These are phyloP conservation scores for Crossocerus cetratus DNA, from an alignment of 2,888 invertebrate genomes.

Conservation along the genomic window DNA sequence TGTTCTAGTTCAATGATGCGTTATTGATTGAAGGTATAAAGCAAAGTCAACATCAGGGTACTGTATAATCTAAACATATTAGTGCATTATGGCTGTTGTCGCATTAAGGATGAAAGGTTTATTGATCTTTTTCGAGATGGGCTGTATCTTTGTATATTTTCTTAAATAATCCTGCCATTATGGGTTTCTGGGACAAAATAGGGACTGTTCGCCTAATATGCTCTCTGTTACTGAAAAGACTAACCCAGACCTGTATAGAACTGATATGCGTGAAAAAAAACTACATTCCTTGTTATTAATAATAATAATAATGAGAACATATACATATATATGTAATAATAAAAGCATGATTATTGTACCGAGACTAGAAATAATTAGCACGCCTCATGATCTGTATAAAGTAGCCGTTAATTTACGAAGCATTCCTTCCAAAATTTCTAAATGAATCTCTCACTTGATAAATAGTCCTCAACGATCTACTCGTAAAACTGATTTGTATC, in stretches of 20 bases:
- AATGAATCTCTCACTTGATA: constrained; percentile 28
- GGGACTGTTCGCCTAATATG: constrained; percentile 29
- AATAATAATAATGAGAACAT: constrained; percentile 39
- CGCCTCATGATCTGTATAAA: constrained; percentile 27
- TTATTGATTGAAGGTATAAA: constrained; percentile 22
- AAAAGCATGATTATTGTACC: constrained; percentile 51
- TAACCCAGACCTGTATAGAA: constrained; percentile 59
- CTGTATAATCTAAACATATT: constrained; percentile 35
- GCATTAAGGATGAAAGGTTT: constrained; percentile 37
- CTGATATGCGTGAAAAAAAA: constrained; percentile 40
- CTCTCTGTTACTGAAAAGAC: constrained; percentile 52
- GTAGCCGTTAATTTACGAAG: constrained; percentile 33
- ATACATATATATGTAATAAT: constrained; percentile 23
- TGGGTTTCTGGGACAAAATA: constrained; percentile 52
- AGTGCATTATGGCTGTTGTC: constrained; percentile 32
- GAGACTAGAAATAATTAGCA: constrained; percentile 28
- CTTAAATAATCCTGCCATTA: constrained; percentile 59
- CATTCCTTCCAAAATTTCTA: constrained; percentile 25
- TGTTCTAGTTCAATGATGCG: constrained; percentile 16
- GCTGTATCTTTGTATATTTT: constrained; percentile 44
- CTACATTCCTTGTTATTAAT: constrained; percentile 53
- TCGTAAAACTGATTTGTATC: constrained; percentile 15
- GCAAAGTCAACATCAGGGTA: constrained; percentile 45
- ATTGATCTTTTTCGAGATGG: constrained; percentile 28
- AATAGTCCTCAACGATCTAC: constrained; percentile 1